These are phyloP conservation scores for Cassiopea andromeda DNA, from an alignment of 30 jellyfish, hydroid and myxozoan genomes.

Conservation along the genomic window DNA sequence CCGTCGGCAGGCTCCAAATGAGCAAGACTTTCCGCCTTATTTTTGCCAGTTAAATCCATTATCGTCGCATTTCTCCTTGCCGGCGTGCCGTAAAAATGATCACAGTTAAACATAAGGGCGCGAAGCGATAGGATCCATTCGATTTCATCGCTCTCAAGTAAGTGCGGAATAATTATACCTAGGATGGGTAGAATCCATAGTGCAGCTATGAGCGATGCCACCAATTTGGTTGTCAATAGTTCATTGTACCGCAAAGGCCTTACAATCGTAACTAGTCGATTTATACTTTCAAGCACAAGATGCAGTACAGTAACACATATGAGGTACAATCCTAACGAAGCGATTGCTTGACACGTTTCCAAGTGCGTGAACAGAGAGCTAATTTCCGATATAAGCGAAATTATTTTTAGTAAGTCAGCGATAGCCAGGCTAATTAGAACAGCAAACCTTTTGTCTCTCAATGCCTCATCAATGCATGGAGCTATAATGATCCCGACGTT, in stretches of 20 bases:
- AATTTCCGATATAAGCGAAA: conserved; percentile 34
- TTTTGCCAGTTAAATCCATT: not conserved
- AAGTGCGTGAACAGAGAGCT: not conserved
- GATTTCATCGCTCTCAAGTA: not conserved
- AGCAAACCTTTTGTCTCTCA: conserved; percentile 36
- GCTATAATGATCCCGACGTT: conserved; percentile 50
- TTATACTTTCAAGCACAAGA: conserved; percentile 57
- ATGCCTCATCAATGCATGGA: not conserved
- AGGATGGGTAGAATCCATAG: conserved; percentile 57
- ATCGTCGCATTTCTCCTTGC: not conserved
- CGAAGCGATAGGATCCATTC: conserved; percentile 60
- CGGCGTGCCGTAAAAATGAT: not conserved
- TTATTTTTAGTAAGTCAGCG: conserved; percentile 50
- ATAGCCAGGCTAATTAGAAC: conserved; percentile 56
- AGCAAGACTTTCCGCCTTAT: not conserved
- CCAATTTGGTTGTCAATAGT: conserved; percentile 11
- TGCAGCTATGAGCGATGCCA: conserved; percentile 10
- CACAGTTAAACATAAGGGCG: conserved; percentile 57
- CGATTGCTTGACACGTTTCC: conserved; percentile 9
- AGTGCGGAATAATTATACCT: conserved; percentile 39
- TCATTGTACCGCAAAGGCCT: conserved; percentile 56
- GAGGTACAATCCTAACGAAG: conserved; percentile 49
- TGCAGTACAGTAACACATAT: conserved; percentile 62
- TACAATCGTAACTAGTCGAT: conserved; percentile 53
- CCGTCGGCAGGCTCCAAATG: not conserved